Conservation (phyloP, 2,888 invertebrate species). For the Ennomos erosarius region DNA sequence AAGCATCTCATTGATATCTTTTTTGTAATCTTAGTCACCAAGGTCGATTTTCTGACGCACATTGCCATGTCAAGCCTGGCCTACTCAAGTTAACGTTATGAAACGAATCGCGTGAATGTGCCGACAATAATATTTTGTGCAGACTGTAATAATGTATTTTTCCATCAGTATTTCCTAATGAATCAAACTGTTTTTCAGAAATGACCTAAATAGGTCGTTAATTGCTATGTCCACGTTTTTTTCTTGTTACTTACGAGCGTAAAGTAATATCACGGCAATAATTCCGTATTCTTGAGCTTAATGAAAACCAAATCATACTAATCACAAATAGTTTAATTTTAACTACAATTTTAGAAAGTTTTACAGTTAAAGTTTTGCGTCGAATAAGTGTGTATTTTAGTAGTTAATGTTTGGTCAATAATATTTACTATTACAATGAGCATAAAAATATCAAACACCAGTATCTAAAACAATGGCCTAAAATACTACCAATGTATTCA, state of each 20-base stretch:
- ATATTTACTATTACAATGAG: too few species aligned
- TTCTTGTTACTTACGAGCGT: slow-evolving; percentile 20
- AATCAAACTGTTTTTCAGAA: not conserved
- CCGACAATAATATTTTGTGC: not conserved
- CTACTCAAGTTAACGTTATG: slow-evolving; percentile 19
- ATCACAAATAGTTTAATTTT: slow-evolving; percentile 1
- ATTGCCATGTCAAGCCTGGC: slow-evolving; percentile 16
- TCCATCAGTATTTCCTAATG: not conserved
- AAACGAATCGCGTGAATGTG: slow-evolving; percentile 11
- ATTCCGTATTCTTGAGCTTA: slow-evolving; percentile 30
- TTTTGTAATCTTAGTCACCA: slow-evolving; percentile 22
- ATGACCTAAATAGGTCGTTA: not conserved
- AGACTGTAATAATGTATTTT: not conserved
- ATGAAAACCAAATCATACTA: slow-evolving; percentile 16
- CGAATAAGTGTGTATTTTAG: too few species aligned
- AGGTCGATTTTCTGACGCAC: slow-evolving; percentile 22
- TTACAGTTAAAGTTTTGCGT: too few species aligned
- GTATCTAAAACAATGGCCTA: too few species aligned
- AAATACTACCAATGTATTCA: too few species aligned
- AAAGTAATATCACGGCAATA: slow-evolving; percentile 24
- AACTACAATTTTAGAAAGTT: not conserved
- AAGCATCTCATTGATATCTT: slow-evolving; percentile 23
- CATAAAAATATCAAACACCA: too few species aligned
- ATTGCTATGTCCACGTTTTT: slow-evolving; percentile 7
- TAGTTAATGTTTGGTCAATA: too few species aligned